Base-by-base conservation (phyloP, 2,888 invertebrate genomes). In the Leptopilina drosophilae region DNA sequence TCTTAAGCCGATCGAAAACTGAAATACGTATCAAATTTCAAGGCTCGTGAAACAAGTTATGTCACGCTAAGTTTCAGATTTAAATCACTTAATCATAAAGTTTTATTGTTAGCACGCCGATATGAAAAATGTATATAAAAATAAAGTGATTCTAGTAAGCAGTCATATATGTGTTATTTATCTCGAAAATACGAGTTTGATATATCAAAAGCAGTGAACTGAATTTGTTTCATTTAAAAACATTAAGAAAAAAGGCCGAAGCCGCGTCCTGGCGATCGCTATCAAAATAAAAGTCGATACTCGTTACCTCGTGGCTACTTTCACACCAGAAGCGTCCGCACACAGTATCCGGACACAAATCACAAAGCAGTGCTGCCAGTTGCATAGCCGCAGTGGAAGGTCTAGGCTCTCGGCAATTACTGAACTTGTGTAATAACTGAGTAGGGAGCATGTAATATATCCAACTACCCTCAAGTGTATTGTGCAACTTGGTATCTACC, bases 401-500 rank as follows among this genome's bases (percentile, higher is more conserved):
- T 80, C 69, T 49, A 80, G 67, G 79, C 78, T 82, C 83, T 81
- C 78, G 85, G 88, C 88, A 89, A 89, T 89, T 89, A 89, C 85
- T 84, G 87, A 83, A 84, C 87, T 84, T 85, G 86, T 87, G 86
- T 90, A 90, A 90, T 90, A 90, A 90, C 87, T 85, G 86, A 87
- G 87, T 84, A 85, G 84, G 83, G 83, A 83, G 84, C 83, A 80
- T 88, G 89, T 90, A 90, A 90, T 90, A 89, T 89, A 90, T 89
- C 88, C 90, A 87, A 84, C 89, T 88, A 88, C 89, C 88, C 88
- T 84, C 87, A 81, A 85, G 85, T 86, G 87, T 79, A 81, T 79
- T 81, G 81, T 80, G 78, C 78, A 64, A 64, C 65, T 79, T 78
- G 65, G 26, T 77, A 53, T 53, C 64, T 78, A 73, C 67, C 80